Percentiles rank a stretch among this genome's conserved stretches.
phyloP scores from a whole-genome alignment of 2,888 invertebrate genomes.

The Tholera decimalis region DNA sequence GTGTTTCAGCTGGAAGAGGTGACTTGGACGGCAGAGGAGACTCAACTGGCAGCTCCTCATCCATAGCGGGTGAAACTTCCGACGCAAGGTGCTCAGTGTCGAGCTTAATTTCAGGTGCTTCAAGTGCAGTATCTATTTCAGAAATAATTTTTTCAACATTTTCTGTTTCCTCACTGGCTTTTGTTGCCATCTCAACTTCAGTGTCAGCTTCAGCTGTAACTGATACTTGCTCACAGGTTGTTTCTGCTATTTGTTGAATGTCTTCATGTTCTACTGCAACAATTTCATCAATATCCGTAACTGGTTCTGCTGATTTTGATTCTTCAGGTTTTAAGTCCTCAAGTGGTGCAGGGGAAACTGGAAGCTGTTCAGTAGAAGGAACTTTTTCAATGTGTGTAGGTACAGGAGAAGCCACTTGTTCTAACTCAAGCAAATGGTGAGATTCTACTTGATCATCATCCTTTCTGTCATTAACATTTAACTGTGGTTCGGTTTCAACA shows the following conservation, averaged over 20 bases:
- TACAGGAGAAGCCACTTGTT: slow-evolving; percentile 59
- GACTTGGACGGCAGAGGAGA: slow-evolving; percentile 57
- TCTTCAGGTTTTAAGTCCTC: slow-evolving; percentile 59
- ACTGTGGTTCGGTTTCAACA: slow-evolving; percentile 65
- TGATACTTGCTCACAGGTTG: slow-evolving; percentile 11
- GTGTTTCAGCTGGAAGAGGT: slow-evolving; percentile 57
- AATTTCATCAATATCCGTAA: slow-evolving; percentile 51
- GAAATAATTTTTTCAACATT: slow-evolving; percentile 46
- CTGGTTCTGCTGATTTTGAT: slow-evolving; percentile 58
- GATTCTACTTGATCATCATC: slow-evolving; percentile 53
- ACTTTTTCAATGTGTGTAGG: slow-evolving; percentile 53
- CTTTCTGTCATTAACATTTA: slow-evolving; percentile 49
- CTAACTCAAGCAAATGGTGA: slow-evolving; percentile 49
- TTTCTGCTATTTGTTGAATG: slow-evolving; percentile 9
- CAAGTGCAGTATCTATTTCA: slow-evolving; percentile 45
- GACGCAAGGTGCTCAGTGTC: slow-evolving; percentile 54
- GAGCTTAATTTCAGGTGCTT: slow-evolving; percentile 60
- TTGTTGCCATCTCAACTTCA: slow-evolving; percentile 19
- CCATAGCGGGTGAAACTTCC: slow-evolving; percentile 39
- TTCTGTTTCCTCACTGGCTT: slow-evolving; percentile 40
- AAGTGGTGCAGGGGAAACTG: slow-evolving; percentile 54
- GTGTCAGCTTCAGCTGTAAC: slow-evolving; percentile 16
- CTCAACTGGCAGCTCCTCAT: slow-evolving; percentile 45
- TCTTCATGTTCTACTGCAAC: slow-evolving; percentile 41
- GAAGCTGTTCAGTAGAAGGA: slow-evolving; percentile 60